Conservation (phyloP, 2,797 vertebrate species). For the Enteromius unitaeniatus region DNA sequence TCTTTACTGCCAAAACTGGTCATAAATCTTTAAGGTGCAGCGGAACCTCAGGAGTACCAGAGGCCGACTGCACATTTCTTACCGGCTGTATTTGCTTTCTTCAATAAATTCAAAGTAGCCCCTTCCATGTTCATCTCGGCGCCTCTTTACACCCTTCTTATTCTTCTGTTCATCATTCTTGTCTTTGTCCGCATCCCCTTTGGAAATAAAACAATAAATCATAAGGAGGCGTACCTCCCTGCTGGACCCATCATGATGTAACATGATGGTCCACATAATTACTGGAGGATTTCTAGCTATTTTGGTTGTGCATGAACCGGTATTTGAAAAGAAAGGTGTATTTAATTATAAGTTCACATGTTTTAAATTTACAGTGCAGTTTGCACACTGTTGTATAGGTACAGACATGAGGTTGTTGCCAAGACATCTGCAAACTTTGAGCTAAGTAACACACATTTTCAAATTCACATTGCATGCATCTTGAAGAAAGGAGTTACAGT, state of each 20-base stretch:
- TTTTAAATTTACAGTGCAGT: slow-evolving; percentile 4
- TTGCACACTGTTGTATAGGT: not conserved
- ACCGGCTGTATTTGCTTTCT: slow-evolving; percentile 99
- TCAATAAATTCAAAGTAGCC: slow-evolving; percentile 99
- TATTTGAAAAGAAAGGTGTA: slow-evolving; percentile 29
- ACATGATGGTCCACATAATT: slow-evolving; percentile 64
- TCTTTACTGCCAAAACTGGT: slow-evolving; percentile 47
- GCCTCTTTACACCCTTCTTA: slow-evolving; percentile 98
- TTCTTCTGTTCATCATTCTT: slow-evolving; percentile 97
- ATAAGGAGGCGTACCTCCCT: slow-evolving; percentile 84
- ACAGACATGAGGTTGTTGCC: slow-evolving; percentile 7
- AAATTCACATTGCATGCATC: slow-evolving; percentile 29
- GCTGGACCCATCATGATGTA: slow-evolving; percentile 63
- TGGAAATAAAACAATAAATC: slow-evolving; percentile 86
- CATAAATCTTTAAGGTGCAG: slow-evolving; percentile 46
- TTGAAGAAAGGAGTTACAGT: not conserved
- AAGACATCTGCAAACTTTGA: slow-evolving; percentile 31
- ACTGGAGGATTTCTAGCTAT: slow-evolving; percentile 72
- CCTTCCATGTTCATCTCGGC: slow-evolving; percentile 97
- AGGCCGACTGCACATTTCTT: slow-evolving; percentile 69
- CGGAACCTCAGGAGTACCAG: slow-evolving; percentile 49
- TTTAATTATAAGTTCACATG: slow-evolving; percentile 8
- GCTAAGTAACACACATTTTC: slow-evolving; percentile 54
- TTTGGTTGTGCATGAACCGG: slow-evolving; percentile 70
- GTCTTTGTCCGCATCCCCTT: slow-evolving; percentile 93